Base-by-base conservation (phyloP, 1,140 invertebrate species). In the Papilio helenus region DNA sequence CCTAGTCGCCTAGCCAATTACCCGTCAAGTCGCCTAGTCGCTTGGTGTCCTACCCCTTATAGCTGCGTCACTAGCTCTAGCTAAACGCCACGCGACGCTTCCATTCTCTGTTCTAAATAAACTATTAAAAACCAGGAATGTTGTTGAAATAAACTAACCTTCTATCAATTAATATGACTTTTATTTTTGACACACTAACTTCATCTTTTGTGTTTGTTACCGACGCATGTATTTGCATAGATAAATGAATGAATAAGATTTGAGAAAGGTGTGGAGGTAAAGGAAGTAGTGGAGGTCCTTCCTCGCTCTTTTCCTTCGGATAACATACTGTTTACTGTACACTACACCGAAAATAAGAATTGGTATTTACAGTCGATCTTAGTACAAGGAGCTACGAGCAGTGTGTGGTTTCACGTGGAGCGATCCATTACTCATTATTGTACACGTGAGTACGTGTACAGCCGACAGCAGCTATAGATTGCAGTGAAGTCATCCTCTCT, bases 401-500 rank as follows among this genome's bases (percentile, higher is more conserved):
- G 18, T 55, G n/a, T 55, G 8, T 55, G 71, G 39, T 44, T 18
- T 39, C 34, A 39, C 34, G 34, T 39, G 5, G 0, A 8, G 14
- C 10, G 44, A 23, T 23, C 18, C 61, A 72, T 81, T 78, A 81
- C 71, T 76, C 51, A 18, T 79, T 44, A 51, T 12, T 46, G n/a
- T 10, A n/a, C 16, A 46, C 46, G 46, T 49, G 18, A 5, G 51
- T n/a, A 55, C 49, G 18, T 55, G n/a, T 55, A 20, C 18, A 55
- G 77, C 49, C 34, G 44, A 34, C 68, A 73, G 77, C 65, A 39
- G 46, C 71, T 76, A 68, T 79, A 68, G 65, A 44, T 78, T 72
- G 71, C 77, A 79, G 79, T 81, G 80, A 81, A 76, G 73, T 81
- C 80, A 81, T 81, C 80, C 61, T 51, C 68, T 68, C 68, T 72